Base-by-base conservation (phyloP, 1,140 invertebrate species). In the Contarinia nasturtii region DNA sequence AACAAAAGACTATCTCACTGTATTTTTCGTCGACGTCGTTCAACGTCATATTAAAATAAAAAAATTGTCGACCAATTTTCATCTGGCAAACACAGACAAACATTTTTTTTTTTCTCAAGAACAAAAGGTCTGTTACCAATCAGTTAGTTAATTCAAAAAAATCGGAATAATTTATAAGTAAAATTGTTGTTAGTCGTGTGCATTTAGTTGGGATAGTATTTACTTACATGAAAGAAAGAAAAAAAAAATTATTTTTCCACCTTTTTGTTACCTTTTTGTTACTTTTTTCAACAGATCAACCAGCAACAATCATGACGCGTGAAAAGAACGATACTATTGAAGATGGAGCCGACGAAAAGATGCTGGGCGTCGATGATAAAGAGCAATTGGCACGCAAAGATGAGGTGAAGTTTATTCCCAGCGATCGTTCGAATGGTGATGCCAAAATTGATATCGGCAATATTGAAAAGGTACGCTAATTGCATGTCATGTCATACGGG, bases 401-500 rank as follows among this genome's bases (percentile, higher is more conserved):
- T 33, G 67, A 71, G 49, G 76, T 84, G 1, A 83, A 82, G 63
- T 82, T 81, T 51, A 74, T 77, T 33, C 70, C 67, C 3, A 72
- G 66, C 21, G 77, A 79, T 55, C 73, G 77, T 48, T 68, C 80
- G 54, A 89, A 89, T 72, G 86, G 86, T 1, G 86, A 89, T 58
- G 80, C 85, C 0, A 89, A 87, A 65, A 76, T 90, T 38, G 81
- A 90, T 56, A 83, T 89, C 34, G 77, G 82, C 48, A 67, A 69
- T 20, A 66, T 71, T 33, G 71, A 72, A 50, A 66, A 67, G 65
- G 72, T 74, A 53, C 63, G 59, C 27, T 10, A 27, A n/a, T n/a
- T n/a, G n/a, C 27, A 27, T 27, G 27, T 27, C 27, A 27, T 27
- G 4, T 5, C 27, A 27, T 27, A 10, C 27, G 27, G 27, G 27